phyloP scores from a whole-genome alignment of 1,140 invertebrate species.

The Saccostrea glomerata region DNA sequence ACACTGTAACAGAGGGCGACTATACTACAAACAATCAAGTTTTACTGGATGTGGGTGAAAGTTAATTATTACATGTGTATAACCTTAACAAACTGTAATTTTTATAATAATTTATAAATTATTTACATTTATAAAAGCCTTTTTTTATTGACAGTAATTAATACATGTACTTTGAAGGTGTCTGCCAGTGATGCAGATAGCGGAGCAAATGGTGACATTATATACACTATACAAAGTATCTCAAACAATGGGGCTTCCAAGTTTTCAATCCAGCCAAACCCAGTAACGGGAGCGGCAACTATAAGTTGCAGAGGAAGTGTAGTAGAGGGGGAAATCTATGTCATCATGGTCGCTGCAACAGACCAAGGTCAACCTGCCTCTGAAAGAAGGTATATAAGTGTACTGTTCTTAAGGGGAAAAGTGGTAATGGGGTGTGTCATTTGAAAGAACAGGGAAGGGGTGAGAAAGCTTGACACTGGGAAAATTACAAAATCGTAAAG shows the following conservation, averaged over 20 bases:
- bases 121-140: too few relatives aligned
- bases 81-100: too few relatives aligned
- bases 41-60: constrained; percentile 53
- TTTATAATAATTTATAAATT: too few relatives aligned
- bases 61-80: neutral
- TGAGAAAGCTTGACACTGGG: too few relatives aligned
- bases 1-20: constrained; percentile 52
- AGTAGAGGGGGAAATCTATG: constrained; percentile 55
- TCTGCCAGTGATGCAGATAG: constrained; percentile 65
- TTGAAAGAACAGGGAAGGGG: too few relatives aligned
- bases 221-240: constrained; percentile 59
- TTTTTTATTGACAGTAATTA: too few relatives aligned
- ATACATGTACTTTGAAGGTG: constrained; percentile 59
- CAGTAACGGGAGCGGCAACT: constrained; percentile 42
- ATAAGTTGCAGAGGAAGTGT: constrained; percentile 56
- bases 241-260: constrained; percentile 55
- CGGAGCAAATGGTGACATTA: constrained; percentile 56
- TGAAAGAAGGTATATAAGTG: constrained; percentile 36
- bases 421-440: too few relatives aligned
- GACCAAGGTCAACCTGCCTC: constrained; percentile 51
- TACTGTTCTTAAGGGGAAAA: neutral
- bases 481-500: too few relatives aligned
- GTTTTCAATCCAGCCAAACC: constrained; percentile 49
- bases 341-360: constrained; percentile 55
- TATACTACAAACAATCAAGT: constrained; percentile 53